Evolutionary conservation across 2,113 vertebrate genomes (phyloP), one percentile per base, ranked within the genome.

Genomic region (Plecotus auritus): DNA sequence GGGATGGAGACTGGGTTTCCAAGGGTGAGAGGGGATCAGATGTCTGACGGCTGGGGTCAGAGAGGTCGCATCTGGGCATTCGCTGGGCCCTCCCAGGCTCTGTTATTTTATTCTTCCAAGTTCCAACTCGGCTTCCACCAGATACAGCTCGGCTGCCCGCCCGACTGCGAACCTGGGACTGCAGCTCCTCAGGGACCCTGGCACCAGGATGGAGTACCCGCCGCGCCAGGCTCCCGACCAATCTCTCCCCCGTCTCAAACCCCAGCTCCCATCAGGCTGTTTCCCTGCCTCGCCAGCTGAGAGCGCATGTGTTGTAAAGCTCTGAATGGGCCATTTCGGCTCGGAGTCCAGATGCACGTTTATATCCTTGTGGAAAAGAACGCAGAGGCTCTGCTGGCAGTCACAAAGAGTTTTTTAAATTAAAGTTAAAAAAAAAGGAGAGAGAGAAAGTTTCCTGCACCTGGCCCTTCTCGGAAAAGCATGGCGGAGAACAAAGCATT

Each of bases 271-370:
- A 28, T 51, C 97, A 97, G 92, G 90, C 93, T 26, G 67, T 93
- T 82, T 90, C 92, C 84, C 91, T 1, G 82, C 4, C 4, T 78
- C 26, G 74, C 97, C 98, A 98, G 98, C 98, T 98, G 98, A 97
- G 98, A 90, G 72, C 61, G 69, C 93, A 40, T 77, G 84, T 88
- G 96, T 95, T 87, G 93, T 86, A 82, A 97, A 97, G 97, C 96
- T 98, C 97, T 56, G 80, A 98, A 98, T 92, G 97, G 97, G 96
- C 94, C 96, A 97, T 98, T 98, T 96, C 97, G 37, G 96, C 94
- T 96, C 86, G 1, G 96, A 96, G 97, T 97, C 98, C 98, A 98
- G 98, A 98, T 98, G 98, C 96, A 97, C 96, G 98, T 98, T 98
- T 98, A 97, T 97, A 91, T 97, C 95, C 2, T 61, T 80, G 37